Evolutionary conservation across 2,797 vertebrate genomes (phyloP).

Genomic region (Mastacembelus armatus): DNA sequence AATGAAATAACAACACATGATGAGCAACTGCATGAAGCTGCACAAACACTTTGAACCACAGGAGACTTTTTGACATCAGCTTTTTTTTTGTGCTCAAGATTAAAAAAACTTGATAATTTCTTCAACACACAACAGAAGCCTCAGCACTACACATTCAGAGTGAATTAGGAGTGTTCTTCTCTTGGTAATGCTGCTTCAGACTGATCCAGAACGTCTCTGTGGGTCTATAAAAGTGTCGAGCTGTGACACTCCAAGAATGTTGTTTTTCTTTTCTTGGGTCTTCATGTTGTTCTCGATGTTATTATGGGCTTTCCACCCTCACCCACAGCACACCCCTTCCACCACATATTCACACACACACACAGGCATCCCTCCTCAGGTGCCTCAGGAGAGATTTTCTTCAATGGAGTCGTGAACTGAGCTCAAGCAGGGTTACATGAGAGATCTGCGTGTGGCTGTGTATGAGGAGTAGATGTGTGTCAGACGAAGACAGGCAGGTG

Average conservation of each 20-base stretch:
- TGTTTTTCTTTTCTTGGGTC: conserved; percentile 45
- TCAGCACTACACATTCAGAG: background rate
- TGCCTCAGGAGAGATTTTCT: conserved; percentile 46
- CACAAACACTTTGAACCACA: conserved; percentile 35
- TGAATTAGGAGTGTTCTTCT: conserved; percentile 26
- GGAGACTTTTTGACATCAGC: conserved; percentile 16
- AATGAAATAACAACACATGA: conserved; percentile 39
- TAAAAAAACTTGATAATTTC: background rate
- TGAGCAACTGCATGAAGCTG: conserved; percentile 25
- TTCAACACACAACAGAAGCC: conserved; percentile 12
- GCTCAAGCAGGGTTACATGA: conserved; percentile 48
- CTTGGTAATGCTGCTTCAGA: conserved; percentile 17
- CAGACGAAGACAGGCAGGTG: conserved; percentile 51
- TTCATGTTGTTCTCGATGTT: conserved; percentile 39
- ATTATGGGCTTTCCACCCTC: conserved; percentile 45
- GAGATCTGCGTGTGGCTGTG: conserved; percentile 31
- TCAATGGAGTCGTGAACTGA: conserved; percentile 45
- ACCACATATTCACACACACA: conserved; percentile 29
- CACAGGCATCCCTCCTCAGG: background rate
- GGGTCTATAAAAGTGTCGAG: conserved; percentile 36
- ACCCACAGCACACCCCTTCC: conserved; percentile 11
- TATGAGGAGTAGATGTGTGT: conserved; percentile 40
- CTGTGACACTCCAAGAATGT: conserved; percentile 38
- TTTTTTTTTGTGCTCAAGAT: background rate
- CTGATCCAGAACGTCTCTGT: conserved; percentile 16